Base-by-base conservation (phyloP, 2,113 vertebrate genomes). In the Pachycephala philippinensis region DNA sequence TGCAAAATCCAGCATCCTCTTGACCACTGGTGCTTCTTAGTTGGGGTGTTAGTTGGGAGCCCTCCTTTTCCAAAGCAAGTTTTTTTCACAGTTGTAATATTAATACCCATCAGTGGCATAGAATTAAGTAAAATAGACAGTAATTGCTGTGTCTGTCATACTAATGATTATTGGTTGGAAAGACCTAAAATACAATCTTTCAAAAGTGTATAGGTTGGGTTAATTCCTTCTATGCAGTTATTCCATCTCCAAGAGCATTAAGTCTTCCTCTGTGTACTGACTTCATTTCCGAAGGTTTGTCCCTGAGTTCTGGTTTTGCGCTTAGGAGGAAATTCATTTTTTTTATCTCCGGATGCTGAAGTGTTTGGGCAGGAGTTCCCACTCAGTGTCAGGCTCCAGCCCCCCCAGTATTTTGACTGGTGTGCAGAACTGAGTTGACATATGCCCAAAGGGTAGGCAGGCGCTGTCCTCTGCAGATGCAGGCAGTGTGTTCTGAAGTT, bases 91-190 rank as follows among this genome's bases (percentile, higher is more conserved):
- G 11, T 87, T 84, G 50, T 94, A 66, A 79, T 95, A 93, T 86
- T 95, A 86, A 88, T 88, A 66, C 85, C 79, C 63, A 64, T 94
- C 88, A 84, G 50, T 39, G 61, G 42, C 69, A 90, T 33, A 57
- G 65, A 91, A 89, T 96, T 63, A 89, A 94, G 54, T 89, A 88
- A 96, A 94, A 96, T 75, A 92, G 89, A 76, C 86, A 92, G 80
- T 90, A 92, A 95, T 94, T 96, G 57, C 77, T 81, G 42, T 91
- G 75, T 92, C 76, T 94, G 85, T 95, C 91, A 61, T 87, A 45
- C 40, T 94, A 92, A 97, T 90, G 84, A 90, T 74, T 95, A 83
- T 53, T 64, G 78, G 33, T 77, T 87, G 74, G 68, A 86, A 94
- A 89, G 85, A 94, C 68, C 80, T 89, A 85, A 95, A 94, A 74